Evolutionary conservation across 2,113 vertebrate species (phyloP), one percentile per base, ranked within the genome.

Genomic region (Leptocoma aspasia): DNA sequence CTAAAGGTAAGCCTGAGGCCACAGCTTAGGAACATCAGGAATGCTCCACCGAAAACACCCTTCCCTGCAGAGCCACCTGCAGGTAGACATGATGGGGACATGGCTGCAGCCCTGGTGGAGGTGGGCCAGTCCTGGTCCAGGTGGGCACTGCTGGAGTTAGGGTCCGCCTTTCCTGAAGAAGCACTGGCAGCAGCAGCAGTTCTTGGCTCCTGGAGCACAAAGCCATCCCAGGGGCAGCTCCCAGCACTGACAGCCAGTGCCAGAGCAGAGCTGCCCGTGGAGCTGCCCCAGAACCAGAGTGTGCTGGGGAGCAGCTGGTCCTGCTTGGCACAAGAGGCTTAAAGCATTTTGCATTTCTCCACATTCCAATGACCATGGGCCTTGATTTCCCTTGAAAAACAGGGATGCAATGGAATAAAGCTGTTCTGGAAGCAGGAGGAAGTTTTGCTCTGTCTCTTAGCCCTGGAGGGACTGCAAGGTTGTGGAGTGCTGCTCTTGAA

Each of bases 191-290:
- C 44, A 23, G 35, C 63, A 70, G 80, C 42, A 65, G 56, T 35
- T 81, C 65, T 35, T 37, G 35, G 61, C 53, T 45, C 7, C 42
- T 31, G 75, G 31, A 69, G 26, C 45, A 49, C 45, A 45, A 59
- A 52, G 45, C 72, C 23, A 10, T 31, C 21, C 76, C 30, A 1
- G 1, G 13, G 49, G 35, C 30, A 30, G 60, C 60, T 89, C 12
- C 39, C 42, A 33, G 69, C 31, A 2, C 54, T 4, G 31, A 23
- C 0, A 1, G 42, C 27, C 0, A 0, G 35, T 9, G 53, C 30
- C 1, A 0, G 7, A 53, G 73, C 13, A 31, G 47, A 73, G 65
- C 59, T 1, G 4, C 16, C 52, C 1, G 3, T 0, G 0, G 56
- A 61, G 91, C 60, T 76, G 42, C 76, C 53, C 1, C 1, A 39